Conservation (phyloP, 2,888 invertebrate species). For the Lochmaea crataegi region DNA sequence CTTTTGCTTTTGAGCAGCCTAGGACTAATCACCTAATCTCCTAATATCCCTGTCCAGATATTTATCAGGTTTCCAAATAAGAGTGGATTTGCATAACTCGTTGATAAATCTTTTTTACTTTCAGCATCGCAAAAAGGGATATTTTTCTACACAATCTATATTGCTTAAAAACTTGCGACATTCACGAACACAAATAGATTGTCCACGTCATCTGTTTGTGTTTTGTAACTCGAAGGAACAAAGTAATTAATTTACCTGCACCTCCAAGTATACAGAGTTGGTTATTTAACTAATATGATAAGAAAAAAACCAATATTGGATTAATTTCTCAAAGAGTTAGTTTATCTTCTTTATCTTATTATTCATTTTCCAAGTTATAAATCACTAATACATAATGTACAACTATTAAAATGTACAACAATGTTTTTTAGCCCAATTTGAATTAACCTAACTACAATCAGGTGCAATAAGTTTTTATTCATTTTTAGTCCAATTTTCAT, state of each 20-base stretch:
- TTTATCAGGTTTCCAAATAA: no score
- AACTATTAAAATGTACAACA: not conserved
- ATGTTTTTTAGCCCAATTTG: no score
- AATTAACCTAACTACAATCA: no score
- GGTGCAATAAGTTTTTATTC: no score
- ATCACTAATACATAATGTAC: not conserved
- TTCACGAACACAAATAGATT: slow-evolving; percentile 14
- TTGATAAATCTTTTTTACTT: no score
- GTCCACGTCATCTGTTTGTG: slow-evolving; percentile 18
- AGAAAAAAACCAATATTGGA: slow-evolving; percentile 25
- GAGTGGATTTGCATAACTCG: no score
- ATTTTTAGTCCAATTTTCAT: no score
- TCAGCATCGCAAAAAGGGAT: not conserved
- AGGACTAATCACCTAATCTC: no score
- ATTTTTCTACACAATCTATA: not conserved
- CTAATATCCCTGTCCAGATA: no score
- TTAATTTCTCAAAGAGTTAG: not conserved
- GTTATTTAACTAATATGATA: slow-evolving; percentile 24
- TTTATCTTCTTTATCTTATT: slow-evolving; percentile 1
- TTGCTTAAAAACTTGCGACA: slow-evolving; percentile 8
- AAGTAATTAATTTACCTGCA: slow-evolving; percentile 16
- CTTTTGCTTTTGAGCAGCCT: no score
- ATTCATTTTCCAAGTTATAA: slow-evolving; percentile 2
- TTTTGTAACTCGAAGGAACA: slow-evolving; percentile 22
- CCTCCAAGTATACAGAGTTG: slow-evolving; percentile 18